These are phyloP conservation scores for Dasyornis broadbenti DNA, from an alignment of 2,113 vertebrate species.

Conservation along the genomic window DNA sequence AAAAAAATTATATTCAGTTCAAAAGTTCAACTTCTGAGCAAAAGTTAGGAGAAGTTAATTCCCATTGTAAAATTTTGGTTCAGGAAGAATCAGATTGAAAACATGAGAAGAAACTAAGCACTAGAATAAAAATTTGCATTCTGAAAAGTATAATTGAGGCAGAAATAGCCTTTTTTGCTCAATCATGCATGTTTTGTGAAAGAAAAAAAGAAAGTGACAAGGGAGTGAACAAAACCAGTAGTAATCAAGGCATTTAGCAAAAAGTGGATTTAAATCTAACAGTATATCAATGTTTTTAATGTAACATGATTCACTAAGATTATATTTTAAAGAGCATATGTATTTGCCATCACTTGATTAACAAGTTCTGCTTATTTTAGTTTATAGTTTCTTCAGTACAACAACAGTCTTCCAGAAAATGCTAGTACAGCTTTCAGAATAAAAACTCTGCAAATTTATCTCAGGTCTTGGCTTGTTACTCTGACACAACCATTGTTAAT, in stretches of 20 bases:
- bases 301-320: not conserved
- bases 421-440: not conserved
- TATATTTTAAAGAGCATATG: not conserved
- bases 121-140: not conserved
- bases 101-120: not conserved
- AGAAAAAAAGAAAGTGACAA: not conserved
- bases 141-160: not conserved
- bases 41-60: not conserved
- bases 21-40: not conserved
- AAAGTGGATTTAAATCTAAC: not conserved
- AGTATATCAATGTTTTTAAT: not conserved
- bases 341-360: not conserved
- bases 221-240: not conserved
- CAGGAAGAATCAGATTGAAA: not conserved
- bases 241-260: not conserved
- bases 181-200: not conserved
- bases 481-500: not conserved
- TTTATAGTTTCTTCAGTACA: not conserved
- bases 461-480: not conserved
- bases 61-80: not conserved
- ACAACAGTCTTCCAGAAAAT: not conserved
- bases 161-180: not conserved
- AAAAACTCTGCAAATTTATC: not conserved
- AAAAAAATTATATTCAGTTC: not conserved
- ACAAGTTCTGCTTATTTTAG: not conserved